These are phyloP conservation scores for Galagoides demidoff DNA, from an alignment of 2,797 vertebrate genomes.

Conservation along the genomic window DNA sequence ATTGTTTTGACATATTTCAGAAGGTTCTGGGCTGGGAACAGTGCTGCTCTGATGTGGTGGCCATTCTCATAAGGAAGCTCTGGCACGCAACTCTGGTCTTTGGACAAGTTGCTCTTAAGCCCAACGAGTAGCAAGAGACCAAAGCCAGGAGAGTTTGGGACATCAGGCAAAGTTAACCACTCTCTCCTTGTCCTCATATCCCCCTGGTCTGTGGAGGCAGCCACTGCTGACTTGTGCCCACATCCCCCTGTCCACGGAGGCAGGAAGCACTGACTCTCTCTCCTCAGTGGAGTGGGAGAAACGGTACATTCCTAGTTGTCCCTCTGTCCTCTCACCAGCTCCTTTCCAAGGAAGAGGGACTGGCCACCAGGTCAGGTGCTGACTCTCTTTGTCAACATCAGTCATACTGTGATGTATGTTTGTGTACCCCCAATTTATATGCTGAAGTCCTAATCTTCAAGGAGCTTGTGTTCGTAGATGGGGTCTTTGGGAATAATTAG, in stretches of 20 bases:
- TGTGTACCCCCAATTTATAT: no score
- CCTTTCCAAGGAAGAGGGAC: neutral
- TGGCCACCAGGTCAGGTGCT: neutral
- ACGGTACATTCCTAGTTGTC: neutral
- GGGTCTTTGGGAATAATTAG: neutral
- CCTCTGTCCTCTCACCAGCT: neutral
- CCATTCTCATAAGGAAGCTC: rapidly evolving
- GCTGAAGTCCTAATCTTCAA: neutral
- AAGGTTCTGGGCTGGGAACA: neutral
- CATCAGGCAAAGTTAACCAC: neutral
- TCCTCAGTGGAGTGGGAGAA: neutral
- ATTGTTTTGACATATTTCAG: neutral
- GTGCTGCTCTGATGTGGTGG: rapidly evolving
- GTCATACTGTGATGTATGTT: neutral
- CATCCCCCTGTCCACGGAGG: no score
- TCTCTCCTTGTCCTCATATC: neutral
- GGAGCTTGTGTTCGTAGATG: neutral
- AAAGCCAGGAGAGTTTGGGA: neutral
- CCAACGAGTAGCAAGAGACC: neutral
- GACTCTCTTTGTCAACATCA: neutral
- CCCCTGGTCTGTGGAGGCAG: no score
- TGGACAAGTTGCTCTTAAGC: rapidly evolving
- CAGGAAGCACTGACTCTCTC: no score
- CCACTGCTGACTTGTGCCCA: neutral
- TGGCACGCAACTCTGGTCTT: rapidly evolving